Conservation (phyloP, 2,888 invertebrate species). For the Dryadula phaetusa region DNA sequence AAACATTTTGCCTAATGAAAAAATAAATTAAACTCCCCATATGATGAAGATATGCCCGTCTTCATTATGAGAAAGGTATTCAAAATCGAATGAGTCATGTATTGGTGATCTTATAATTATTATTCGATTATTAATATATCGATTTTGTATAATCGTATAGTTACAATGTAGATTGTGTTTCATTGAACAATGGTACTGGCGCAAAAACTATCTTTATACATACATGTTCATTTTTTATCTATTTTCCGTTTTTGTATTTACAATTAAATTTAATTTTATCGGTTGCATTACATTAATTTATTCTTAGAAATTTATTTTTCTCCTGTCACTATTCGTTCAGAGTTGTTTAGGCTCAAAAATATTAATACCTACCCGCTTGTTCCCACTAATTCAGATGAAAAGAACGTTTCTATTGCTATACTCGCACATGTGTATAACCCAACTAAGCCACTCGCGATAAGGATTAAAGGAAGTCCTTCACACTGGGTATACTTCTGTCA, state of each 20-base stretch:
- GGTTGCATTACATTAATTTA: no score
- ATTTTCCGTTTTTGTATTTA: no score
- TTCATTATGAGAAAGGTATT: neutral
- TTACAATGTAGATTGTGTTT: neutral
- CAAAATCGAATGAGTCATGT: neutral
- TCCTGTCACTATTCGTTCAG: neutral
- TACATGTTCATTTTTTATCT: no score
- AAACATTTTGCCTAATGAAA: slow-evolving; percentile 14
- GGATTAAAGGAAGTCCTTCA: slow-evolving; percentile 31
- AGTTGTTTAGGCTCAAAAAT: neutral
- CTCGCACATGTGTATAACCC: slow-evolving; percentile 13
- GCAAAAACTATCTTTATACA: no score
- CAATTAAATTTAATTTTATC: no score
- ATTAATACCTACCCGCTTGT: no score
- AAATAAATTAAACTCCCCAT: slow-evolving; percentile 9
- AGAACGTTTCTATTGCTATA: slow-evolving; percentile 11
- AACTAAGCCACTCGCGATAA: slow-evolving; percentile 29
- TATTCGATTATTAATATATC: neutral
- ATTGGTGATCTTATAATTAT: neutral
- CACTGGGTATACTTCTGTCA: slow-evolving; percentile 30
- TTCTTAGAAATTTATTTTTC: no score
- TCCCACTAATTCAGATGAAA: neutral
- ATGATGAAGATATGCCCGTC: neutral
- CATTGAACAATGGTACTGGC: no score
- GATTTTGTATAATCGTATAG: neutral